A percentile compares a stretch with the other conserved stretches of the same genome.
Conservation (phyloP, 2,797 vertebrate genomes). For the Cossypha caffra region DNA sequence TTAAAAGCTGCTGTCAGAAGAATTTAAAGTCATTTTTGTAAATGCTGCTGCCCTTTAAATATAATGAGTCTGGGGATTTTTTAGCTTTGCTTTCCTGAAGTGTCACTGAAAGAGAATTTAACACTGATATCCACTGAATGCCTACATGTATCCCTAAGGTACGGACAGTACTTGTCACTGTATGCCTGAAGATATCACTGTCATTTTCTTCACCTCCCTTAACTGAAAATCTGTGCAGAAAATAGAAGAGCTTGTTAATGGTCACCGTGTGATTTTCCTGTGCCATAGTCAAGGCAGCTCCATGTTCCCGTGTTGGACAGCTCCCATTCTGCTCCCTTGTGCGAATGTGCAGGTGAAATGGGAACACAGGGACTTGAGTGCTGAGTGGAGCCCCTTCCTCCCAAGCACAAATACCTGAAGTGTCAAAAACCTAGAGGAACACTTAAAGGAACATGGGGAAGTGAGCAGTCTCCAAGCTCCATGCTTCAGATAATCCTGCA, state of each 20-base stretch:
- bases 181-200: neutral
- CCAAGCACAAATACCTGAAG: neutral
- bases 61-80: neutral
- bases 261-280: rapidly evolving
- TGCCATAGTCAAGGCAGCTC: rapidly evolving
- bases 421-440: neutral
- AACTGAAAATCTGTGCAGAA: neutral
- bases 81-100: neutral
- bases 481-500: neutral
- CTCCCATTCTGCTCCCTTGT: neutral
- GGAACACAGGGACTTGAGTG: neutral
- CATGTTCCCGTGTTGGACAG: rapidly evolving
- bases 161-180: neutral
- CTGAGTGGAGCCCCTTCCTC: neutral
- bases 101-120: neutral
- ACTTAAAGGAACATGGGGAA: neutral
- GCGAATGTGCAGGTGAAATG: neutral
- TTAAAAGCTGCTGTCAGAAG: neutral
- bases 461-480: neutral
- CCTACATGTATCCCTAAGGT: neutral
- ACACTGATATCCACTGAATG: neutral
- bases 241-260: neutral
- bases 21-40: rapidly evolving
- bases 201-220: neutral
- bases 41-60: neutral